Evolutionary conservation across 2,797 vertebrate genomes (phyloP), one percentile per base, ranked within the genome.

Genomic region (Paedocypris micromegethes): DNA sequence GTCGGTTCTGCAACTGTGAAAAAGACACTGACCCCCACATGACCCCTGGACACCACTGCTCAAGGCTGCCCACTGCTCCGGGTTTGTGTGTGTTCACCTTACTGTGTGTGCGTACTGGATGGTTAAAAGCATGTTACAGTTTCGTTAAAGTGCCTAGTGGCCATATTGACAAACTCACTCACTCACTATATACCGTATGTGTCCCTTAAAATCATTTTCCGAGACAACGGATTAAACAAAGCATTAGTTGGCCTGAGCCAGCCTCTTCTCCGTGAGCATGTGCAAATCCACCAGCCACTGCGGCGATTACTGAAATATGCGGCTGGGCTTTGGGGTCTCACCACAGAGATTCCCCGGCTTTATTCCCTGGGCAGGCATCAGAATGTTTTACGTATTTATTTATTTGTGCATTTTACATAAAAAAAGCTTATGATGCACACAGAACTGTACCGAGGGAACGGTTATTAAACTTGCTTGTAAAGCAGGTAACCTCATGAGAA

Each of bases 401-500:
- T 77, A 78, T 78, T 79, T 79, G 40, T 23, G 23, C 23, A 78
- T 79, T 80, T 72, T 65, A 70, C 66, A 80, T 74, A 78, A 80
- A 83, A 82, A 77, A 57, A 81, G 79, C 79, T 84, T 83, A 83
- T 77, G 58, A 71, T 75, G 74, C 68, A 80, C 78, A 78, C 79
- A 73, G 72, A 74, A 83, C 75, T 75, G 74, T 72, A 75, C 70
- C 66, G 73, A 76, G 59, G 69, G 53, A 57, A 80, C 44, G 78
- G 77, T 78, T 84, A 81, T 80, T 83, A 83, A 82, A 83, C 72
- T 75, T 76, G 77, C 78, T 83, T 83, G 81, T 83, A 84, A 79
- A 80, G 76, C 79, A 83, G 80, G 79, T 83, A 83, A 79, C 80
- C 79, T 79, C 64, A 9, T 68, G 81, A 83, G 78, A 83, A 81